Evolutionary conservation across 2,888 invertebrate species (phyloP).

Genomic region (Palloptera scutellata): DNA sequence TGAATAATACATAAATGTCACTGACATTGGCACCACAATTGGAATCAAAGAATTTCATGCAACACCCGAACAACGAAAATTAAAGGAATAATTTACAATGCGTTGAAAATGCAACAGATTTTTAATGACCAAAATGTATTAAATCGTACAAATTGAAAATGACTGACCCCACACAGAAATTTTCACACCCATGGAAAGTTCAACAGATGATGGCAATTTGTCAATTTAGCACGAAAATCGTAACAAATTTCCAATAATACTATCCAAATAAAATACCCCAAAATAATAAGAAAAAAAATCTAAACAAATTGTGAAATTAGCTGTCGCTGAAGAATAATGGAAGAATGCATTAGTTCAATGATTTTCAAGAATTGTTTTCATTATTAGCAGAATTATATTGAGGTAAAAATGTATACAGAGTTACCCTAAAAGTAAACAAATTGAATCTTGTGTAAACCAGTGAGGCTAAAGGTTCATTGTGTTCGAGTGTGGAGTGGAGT

Average conservation of each 20-base stretch:
- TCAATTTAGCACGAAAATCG: slow-evolving; percentile 25
- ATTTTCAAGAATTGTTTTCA: background rate
- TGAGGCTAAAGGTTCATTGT: too few relatives aligned
- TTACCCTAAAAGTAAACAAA: too few relatives aligned
- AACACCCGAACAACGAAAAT: background rate
- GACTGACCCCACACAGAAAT: slow-evolving; percentile 14
- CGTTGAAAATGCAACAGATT: slow-evolving; percentile 43
- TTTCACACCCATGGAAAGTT: slow-evolving; percentile 2
- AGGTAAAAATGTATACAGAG: too few relatives aligned
- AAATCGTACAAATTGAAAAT: slow-evolving; percentile 29
- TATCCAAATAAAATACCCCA: background rate
- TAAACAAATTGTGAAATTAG: slow-evolving; percentile 22
- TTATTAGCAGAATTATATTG: too few relatives aligned
- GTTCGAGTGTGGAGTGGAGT: too few relatives aligned
- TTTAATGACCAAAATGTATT: slow-evolving; percentile 24
- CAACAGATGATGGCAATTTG: slow-evolving; percentile 42
- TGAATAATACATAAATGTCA: too few relatives aligned
- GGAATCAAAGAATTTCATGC: background rate
- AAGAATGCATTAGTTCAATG: slow-evolving; percentile 8
- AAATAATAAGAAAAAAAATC: slow-evolving; percentile 10
- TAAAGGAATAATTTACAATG: background rate
- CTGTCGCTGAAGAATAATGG: background rate
- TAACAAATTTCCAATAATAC: slow-evolving; percentile 12
- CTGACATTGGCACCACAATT: background rate
- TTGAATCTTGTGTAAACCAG: too few relatives aligned